These are phyloP conservation scores for Volucella zonaria DNA, from an alignment of 2,888 invertebrate species.

Conservation along the genomic window DNA sequence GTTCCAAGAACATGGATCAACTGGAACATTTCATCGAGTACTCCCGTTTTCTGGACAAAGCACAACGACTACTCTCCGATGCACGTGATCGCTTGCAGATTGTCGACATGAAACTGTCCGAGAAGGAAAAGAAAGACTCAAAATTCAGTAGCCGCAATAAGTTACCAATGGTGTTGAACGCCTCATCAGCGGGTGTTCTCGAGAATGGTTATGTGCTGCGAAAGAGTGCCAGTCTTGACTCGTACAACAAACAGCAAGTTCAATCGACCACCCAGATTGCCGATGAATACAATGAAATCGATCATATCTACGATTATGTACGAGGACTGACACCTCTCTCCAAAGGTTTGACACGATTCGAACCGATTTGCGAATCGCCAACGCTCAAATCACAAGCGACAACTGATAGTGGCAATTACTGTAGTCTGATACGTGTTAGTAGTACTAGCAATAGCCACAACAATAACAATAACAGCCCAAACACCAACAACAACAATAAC, in stretches of 20 bases:
- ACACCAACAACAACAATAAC: constrained; percentile 76
- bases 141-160: constrained; percentile 81
- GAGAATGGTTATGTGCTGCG: constrained; percentile 88
- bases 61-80: constrained; percentile 88
- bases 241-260: constrained; percentile 81
- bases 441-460: constrained; percentile 76
- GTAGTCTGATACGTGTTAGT: constrained; percentile 82
- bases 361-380: constrained; percentile 83
- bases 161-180: constrained; percentile 81
- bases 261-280: constrained; percentile 84
- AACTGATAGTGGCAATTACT: constrained; percentile 81
- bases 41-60: constrained; percentile 90
- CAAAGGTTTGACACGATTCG: constrained; percentile 85
- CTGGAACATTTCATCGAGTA: constrained; percentile 90
- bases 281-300: constrained; percentile 97
- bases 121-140: constrained; percentile 84
- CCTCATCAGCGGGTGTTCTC: constrained; percentile 80
- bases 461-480: constrained; percentile 75
- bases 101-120: constrained; percentile 90
- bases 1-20: constrained; percentile 91
- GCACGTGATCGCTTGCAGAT: constrained; percentile 91
- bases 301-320: constrained; percentile 98
- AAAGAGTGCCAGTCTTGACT: constrained; percentile 90
- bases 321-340: constrained; percentile 95
- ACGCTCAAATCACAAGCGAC: constrained; percentile 82